Evolutionary conservation across 2,888 invertebrate genomes (phyloP), one percentile per base, ranked within the genome.

Genomic region (Habrosyne pyritoides): DNA sequence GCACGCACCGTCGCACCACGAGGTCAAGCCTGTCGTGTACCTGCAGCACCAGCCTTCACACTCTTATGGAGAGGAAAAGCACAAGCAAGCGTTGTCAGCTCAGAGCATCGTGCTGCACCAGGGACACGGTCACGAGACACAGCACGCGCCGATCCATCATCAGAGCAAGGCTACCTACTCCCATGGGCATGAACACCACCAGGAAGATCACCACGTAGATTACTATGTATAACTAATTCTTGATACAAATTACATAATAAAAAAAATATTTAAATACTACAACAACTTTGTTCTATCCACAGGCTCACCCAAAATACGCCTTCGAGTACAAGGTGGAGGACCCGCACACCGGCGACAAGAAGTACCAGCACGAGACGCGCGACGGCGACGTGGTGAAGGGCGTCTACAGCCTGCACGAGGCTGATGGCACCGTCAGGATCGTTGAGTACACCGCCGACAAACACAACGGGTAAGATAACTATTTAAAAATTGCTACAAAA

Each of bases 371-470:
- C 64, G 83, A 83, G 66, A 73, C 65, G 54, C 79, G 83, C 56
- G 75, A 81, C 54, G 81, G 81, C 10, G 80, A 83, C 52, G 74
- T 78, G 42, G 83, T 83, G 36, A 71, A 73, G 36, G 93, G 93
- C 48, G 53, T 57, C 51, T 64, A 64, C 59, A 57, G 83, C 36
- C 75, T 89, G 28, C 83, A 86, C 63, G 89, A 91, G 67, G 83
- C 67, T 42, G 70, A 85, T 59, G 91, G 91, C 60, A 87, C 89
- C 65, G 71, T 87, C 61, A 81, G 90, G 63, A 84, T 82, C 50
- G 91, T 91, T 33, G 84, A 89, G 68, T 91, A 91, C 73, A 78
- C 75, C 64, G 89, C 88, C 28, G 87, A 86, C 67, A 78, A 85
- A 26, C 87, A 91, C 75, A 71, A 61, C 54, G 79, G 80, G 62